Percentiles rank a stretch among this genome's conserved stretches.
Evolutionary conservation across 2,888 invertebrate species (phyloP).

Genomic region (Platynereis dumerilii): DNA sequence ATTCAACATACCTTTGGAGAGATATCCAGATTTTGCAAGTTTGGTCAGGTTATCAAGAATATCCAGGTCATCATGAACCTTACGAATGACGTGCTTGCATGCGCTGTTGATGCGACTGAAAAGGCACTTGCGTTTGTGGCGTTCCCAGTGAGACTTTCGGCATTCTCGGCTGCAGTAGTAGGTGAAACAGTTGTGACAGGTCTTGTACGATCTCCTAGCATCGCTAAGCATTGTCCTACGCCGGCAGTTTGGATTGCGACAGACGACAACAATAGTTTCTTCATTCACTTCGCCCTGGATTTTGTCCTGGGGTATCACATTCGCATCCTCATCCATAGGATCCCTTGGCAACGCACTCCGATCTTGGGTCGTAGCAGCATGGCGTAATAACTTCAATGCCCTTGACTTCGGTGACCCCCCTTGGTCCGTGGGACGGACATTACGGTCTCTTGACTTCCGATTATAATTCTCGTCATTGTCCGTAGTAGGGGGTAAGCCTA

Average conservation of each 20-base stretch:
- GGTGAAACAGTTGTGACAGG: slow-evolving; percentile 93
- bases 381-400: slow-evolving; percentile 11
- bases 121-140: slow-evolving; percentile 83
- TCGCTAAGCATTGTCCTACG: slow-evolving; percentile 68
- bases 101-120: slow-evolving; percentile 89
- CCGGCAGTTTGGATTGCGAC: slow-evolving; percentile 57
- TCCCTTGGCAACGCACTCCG: too few species aligned
- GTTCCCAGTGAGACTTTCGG: slow-evolving; percentile 89
- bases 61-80: slow-evolving; percentile 62
- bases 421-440: not conserved
- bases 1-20: slow-evolving; percentile 71
- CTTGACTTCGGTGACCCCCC: slow-evolving; percentile 14
- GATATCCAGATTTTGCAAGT: slow-evolving; percentile 82
- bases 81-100: slow-evolving; percentile 73
- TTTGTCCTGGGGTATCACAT: not conserved
- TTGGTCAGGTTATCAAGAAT: slow-evolving; percentile 75
- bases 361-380: slow-evolving; percentile 12
- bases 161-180: slow-evolving; percentile 93
- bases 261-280: slow-evolving; percentile 36
- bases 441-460: too few species aligned
- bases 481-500: slow-evolving; percentile 13
- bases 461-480: not conserved
- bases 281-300: slow-evolving; percentile 25
- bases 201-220: slow-evolving; percentile 84
- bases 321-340: too few species aligned